Evolutionary conservation across 2,797 vertebrate genomes (phyloP), one percentile per base, ranked within the genome.

Genomic region (Danionella dracula): DNA sequence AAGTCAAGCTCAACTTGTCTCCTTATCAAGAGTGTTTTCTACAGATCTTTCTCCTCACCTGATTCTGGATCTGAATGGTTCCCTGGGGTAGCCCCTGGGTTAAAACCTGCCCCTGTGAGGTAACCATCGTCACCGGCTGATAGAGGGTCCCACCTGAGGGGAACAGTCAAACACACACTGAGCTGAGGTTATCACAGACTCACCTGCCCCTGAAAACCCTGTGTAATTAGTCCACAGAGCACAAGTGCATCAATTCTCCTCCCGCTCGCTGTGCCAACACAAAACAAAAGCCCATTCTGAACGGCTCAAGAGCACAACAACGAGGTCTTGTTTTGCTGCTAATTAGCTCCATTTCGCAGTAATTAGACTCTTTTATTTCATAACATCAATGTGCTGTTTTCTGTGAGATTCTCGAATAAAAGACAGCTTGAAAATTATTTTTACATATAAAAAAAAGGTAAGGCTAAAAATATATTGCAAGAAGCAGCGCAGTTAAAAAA

Each of bases 61-160:
- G 96, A 71, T 94, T 98, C 88, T 98, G 96, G 85, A 99, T 92
- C 87, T 96, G 96, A 84, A 99, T 94, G 84, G 94, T 92, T 81
- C 95, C 92, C 50, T 94, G 93, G 62, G 94, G 89, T 76, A 99
- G 90, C 73, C 91, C 90, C 82, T 98, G 96, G 69, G 96, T 91
- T 76, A 99, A 90, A 82, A 99, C 93, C 91, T 98, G 96, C 84
- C 95, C 96, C 87, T 98, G 96, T 51, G 96, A 96, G 71, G 95
- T 98, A 90, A 99, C 94, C 96, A 99, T 99, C 7, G 96, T 88
- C 93, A 98, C 96, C 0, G 96, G 96, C 88, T 99, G 96, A 92
- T 99, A 99, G 88, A 99, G 78, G 71, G 95, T 92, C 86, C 95
- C 96, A 89, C 96, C 96, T 99, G 74, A 37, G 79, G 72, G 78